Percentiles rank a stretch among this genome's conserved stretches.
These are phyloP conservation scores for Gryon sp. DNA, from an alignment of 1,140 invertebrate species.

Conservation along the genomic window DNA sequence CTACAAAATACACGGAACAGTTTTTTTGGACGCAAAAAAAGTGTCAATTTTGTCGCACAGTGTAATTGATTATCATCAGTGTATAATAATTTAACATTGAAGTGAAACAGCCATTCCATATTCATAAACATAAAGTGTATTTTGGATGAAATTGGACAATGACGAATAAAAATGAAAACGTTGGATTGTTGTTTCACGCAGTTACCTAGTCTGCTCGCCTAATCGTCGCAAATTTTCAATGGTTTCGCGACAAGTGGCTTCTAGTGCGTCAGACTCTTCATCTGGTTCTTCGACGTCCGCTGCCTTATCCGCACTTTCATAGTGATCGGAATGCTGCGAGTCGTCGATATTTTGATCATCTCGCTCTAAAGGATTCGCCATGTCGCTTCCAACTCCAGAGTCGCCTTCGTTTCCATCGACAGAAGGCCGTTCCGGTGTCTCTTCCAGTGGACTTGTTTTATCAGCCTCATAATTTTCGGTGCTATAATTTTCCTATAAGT, in stretches of 20 bases:
- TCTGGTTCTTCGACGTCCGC: slow-evolving; percentile 72
- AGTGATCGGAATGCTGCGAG: slow-evolving; percentile 68
- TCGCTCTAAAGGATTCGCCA: slow-evolving; percentile 74
- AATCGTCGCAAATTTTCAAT: slow-evolving; percentile 77
- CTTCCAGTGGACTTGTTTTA: slow-evolving; percentile 71
- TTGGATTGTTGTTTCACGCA: too few species aligned
- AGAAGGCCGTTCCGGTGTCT: slow-evolving; percentile 70
- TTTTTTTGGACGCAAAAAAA: too few species aligned
- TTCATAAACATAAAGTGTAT: too few species aligned
- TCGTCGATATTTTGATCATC: slow-evolving; percentile 78
- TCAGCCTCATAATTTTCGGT: slow-evolving; percentile 70
- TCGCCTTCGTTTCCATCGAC: slow-evolving; percentile 76
- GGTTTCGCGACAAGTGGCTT: slow-evolving; percentile 77
- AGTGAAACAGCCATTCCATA: too few species aligned
- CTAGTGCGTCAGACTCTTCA: slow-evolving; percentile 74
- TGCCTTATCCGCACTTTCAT: slow-evolving; percentile 69
- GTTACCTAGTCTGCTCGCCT: slow-evolving; percentile 77
- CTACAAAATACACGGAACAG: too few species aligned
- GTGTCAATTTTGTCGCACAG: too few species aligned
- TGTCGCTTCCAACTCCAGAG: slow-evolving; percentile 78
- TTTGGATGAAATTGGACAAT: too few species aligned
- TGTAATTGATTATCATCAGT: too few species aligned
- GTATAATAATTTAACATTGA: too few species aligned
- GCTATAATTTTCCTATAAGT: slow-evolving; percentile 69
- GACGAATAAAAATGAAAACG: too few species aligned